Evolutionary conservation across 2,888 invertebrate species (phyloP).

Genomic region (Tenthredo notha): DNA sequence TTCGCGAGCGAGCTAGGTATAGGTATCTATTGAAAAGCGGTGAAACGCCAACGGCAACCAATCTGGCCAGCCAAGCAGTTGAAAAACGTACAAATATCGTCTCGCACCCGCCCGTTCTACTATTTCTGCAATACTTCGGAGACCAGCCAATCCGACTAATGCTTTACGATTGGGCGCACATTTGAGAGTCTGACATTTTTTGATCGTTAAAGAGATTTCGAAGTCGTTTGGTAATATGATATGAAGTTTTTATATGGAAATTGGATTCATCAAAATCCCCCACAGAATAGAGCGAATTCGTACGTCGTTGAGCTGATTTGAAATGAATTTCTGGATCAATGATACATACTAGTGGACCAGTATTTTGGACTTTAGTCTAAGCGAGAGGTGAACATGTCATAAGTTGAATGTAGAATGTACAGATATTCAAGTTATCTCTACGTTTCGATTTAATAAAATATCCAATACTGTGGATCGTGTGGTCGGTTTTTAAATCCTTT

Average conservation of each 20-base stretch:
- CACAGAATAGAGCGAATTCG: neutral
- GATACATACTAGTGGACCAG: neutral
- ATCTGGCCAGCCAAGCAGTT: neutral
- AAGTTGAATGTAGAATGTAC: neutral
- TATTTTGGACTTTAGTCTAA: no score
- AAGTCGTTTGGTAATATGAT: neutral
- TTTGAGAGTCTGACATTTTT: neutral
- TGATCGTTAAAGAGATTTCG: neutral
- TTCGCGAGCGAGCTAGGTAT: slow-evolving; percentile 1
- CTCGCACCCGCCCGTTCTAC: neutral
- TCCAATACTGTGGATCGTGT: neutral
- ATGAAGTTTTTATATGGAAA: neutral
- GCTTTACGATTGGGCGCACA: neutral
- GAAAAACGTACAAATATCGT: slow-evolving; percentile 21
- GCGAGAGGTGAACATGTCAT: neutral
- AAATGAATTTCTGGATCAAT: neutral
- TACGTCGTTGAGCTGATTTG: neutral
- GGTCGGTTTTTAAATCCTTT: neutral
- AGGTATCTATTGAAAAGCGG: slow-evolving; percentile 35
- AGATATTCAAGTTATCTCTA: neutral
- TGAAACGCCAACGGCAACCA: slow-evolving; percentile 8
- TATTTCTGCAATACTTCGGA: neutral
- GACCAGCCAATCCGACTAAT: neutral
- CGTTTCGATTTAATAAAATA: neutral
- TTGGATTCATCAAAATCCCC: neutral